Conservation (phyloP, 2,888 invertebrate genomes). For the Agrotis exclamationis region DNA sequence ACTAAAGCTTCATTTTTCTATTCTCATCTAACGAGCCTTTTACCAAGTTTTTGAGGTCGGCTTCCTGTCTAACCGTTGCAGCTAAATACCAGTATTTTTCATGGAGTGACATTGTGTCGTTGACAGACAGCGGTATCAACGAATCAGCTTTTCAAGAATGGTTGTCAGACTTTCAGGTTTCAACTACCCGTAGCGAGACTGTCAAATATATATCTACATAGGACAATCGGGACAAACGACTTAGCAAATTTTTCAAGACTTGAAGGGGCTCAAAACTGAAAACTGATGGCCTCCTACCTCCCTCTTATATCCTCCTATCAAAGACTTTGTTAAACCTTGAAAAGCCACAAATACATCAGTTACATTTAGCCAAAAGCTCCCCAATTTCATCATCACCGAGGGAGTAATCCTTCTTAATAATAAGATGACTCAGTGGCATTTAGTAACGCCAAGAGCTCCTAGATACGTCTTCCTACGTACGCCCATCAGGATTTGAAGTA, state of each 20-base stretch:
- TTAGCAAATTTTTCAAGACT: background rate
- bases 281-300: no score
- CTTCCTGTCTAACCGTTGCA: background rate
- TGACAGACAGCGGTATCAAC: no score
- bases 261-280: no score
- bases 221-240: no score
- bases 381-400: background rate
- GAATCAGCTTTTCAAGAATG: background rate
- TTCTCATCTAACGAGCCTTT: background rate
- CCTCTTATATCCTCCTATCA: no score
- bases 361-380: background rate
- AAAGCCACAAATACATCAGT: background rate
- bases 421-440: slow-evolving; percentile 51
- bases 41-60: background rate
- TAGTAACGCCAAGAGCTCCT: slow-evolving; percentile 41
- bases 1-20: background rate
- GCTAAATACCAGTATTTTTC: background rate
- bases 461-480: slow-evolving; percentile 63
- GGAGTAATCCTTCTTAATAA: slow-evolving; percentile 17
- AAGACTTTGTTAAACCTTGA: background rate
- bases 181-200: background rate
- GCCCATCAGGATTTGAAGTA: slow-evolving; percentile 45
- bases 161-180: background rate
- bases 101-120: background rate
- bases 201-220: background rate